A percentile compares a stretch with the other conserved stretches of the same genome.
Conservation (phyloP, 2,113 vertebrate species). For the Sander lucioperca region DNA sequence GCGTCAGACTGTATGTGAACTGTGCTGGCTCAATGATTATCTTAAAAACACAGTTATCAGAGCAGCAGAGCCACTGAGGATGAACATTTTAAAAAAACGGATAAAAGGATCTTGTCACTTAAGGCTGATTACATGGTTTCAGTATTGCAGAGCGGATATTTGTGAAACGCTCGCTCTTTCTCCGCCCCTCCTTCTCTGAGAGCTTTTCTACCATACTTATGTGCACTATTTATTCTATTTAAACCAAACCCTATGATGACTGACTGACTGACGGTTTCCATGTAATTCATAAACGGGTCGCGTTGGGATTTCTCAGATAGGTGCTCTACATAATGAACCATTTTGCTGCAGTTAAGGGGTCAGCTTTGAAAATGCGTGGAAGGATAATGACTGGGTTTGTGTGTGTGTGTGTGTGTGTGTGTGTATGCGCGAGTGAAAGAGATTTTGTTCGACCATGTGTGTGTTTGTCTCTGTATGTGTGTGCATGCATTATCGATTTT, state of each 20-base stretch:
- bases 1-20: background rate
- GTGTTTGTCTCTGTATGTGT: background rate
- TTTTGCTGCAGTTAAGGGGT: conserved; percentile 39
- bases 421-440: background rate
- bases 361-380: conserved; percentile 39
- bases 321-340: conserved; percentile 10
- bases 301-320: conserved; percentile 17
- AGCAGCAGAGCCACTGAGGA: conserved; percentile 12
- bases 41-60: background rate
- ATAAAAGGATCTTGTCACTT: conserved; percentile 53
- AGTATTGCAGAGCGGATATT: conserved; percentile 10
- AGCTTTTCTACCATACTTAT: background rate
- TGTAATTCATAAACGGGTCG: conserved; percentile 15
- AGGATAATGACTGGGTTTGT: conserved; percentile 31
- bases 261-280: conserved; percentile 36
- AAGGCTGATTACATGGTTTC: conserved; percentile 53
- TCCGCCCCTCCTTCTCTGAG: background rate
- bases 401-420: background rate
- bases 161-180: conserved; percentile 14
- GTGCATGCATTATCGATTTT: conserved; percentile 59
- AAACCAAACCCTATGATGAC: conserved; percentile 26
- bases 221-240: conserved; percentile 33
- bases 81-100: conserved; percentile 29
- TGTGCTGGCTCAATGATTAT: conserved; percentile 8
- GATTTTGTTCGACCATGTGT: too few species aligned